These are phyloP conservation scores for Elaphurus davidianus DNA, from an alignment of 2,113 vertebrate genomes.

Conservation along the genomic window DNA sequence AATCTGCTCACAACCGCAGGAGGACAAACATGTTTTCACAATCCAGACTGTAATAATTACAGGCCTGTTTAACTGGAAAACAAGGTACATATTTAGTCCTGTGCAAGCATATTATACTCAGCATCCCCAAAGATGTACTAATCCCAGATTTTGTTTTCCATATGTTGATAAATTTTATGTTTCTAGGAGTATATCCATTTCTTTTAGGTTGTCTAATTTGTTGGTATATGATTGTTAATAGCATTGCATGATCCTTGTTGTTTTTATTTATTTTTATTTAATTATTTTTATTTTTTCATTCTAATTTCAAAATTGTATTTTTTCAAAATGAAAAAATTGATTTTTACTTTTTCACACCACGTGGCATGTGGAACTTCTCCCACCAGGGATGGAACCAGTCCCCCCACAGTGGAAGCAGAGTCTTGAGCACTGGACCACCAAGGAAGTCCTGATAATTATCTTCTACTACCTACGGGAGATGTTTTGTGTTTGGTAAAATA, in stretches of 20 bases:
- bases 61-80: background rate
- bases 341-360: background rate
- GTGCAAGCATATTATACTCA: background rate
- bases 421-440: background rate
- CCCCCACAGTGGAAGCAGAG: background rate
- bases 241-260: background rate
- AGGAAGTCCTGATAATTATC: background rate
- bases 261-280: background rate
- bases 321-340: background rate
- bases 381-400: background rate
- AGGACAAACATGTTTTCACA: constrained; percentile 8
- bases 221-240: background rate
- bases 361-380: background rate
- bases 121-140: background rate
- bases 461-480: background rate
- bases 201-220: background rate
- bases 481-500: constrained; percentile 19
- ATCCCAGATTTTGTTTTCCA: background rate
- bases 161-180: background rate
- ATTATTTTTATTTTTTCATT: background rate
- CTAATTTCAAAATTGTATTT: background rate
- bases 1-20: background rate
- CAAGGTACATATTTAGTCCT: background rate
- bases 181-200: background rate
- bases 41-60: background rate